Evolutionary conservation across 2,113 vertebrate genomes (phyloP).

Genomic region (Myrmophylax atrothorax): DNA sequence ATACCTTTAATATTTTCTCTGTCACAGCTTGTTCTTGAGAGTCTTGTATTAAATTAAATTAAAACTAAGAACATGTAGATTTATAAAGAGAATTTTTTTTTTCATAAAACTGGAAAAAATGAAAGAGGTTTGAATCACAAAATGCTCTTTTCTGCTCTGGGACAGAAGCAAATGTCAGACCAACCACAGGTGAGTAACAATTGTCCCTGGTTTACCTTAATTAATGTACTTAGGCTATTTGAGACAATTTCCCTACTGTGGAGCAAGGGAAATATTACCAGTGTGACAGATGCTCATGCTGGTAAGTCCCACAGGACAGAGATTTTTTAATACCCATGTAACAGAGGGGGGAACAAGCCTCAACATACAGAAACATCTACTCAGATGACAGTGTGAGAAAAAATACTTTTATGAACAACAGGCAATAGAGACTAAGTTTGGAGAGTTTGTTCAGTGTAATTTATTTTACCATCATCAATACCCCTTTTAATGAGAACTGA

Average conservation of each 20-base stretch:
- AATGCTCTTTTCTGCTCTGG: neutral
- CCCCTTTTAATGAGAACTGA: neutral
- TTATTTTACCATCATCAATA: neutral
- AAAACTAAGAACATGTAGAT: neutral
- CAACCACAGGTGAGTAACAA: neutral
- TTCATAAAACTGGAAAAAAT: neutral
- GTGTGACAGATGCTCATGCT: neutral
- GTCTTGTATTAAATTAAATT: neutral
- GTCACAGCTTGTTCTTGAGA: neutral
- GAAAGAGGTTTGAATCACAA: neutral
- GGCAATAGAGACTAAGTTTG: neutral
- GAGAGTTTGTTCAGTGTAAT: neutral
- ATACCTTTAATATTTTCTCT: neutral
- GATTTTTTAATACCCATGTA: neutral
- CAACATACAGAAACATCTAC: neutral
- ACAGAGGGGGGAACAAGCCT: neutral
- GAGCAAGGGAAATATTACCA: neutral
- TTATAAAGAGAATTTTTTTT: neutral
- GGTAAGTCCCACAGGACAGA: neutral
- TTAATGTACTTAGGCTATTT: neutral
- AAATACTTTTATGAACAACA: rapidly evolving
- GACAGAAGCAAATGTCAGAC: neutral
- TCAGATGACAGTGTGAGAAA: neutral
- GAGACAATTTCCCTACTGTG: neutral
- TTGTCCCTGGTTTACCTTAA: neutral